Base-by-base conservation (phyloP, 2,888 invertebrate genomes). In the Platycnemis pennipes region DNA sequence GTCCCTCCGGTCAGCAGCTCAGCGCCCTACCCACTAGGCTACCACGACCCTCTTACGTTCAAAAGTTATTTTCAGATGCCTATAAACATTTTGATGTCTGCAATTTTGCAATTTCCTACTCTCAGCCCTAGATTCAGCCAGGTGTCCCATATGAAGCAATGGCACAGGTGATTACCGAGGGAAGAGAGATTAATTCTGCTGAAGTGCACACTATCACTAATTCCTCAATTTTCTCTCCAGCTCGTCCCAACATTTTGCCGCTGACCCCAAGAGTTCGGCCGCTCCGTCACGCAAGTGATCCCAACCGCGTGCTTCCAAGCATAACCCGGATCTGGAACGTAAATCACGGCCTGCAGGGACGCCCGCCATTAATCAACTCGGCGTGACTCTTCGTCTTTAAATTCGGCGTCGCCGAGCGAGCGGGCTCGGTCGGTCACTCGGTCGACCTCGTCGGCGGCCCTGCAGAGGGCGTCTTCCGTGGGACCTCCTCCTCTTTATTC, bases 291-390 rank as follows among this genome's bases (percentile, higher is more conserved):
- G 77, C 31, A 37, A 77, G 31, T 77, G 77, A 31, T 13, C 13
- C 37, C 77, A 37, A 8, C 37, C 31, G 5, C 77, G 11, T n/a
- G 77, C 77, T 37, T 37, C 11, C 37, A 26, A 77, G 31, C 77
- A 77, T 37, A 77, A 77, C 37, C 77, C 77, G 37, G 3, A 37
- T 13, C 77, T 26, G 37, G 77, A 37, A 13, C 77, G 77, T 77
- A 77, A 77, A 77, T 77, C 77, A 77, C 77, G 77, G 77, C 8
- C 13, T 1, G 26, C 31, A 11, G 37, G 16, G 77, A 37, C 77
- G 77, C 37, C 7, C 31, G 77, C 31, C n/a, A 77, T 77, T 77
- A 77, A 77, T 77, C 77, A 77, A n/a, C n/a, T n/a, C 77, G 77
- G 77, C 1, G 77, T 11, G 37, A n/a, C 37, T 77, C 77, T 11